Conservation (phyloP, 2,888 invertebrate genomes). For the Margaritifera margaritifera region DNA sequence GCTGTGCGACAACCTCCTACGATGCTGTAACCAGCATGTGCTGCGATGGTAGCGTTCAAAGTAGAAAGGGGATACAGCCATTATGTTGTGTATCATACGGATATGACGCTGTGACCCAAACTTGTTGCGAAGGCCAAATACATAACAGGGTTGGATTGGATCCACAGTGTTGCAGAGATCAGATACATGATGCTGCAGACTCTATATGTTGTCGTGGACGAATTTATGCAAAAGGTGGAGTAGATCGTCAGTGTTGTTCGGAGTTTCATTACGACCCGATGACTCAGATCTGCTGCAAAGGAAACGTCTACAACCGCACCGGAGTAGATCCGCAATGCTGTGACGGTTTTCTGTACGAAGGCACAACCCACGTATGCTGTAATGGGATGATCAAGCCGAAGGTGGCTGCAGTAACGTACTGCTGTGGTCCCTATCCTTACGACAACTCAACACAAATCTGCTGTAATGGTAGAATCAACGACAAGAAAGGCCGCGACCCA, state of each 20-base stretch:
- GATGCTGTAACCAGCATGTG: slow-evolving; percentile 24
- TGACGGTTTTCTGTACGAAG: slow-evolving; percentile 23
- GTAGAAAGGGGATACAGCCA: slow-evolving; percentile 21
- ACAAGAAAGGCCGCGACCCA: slow-evolving; percentile 7
- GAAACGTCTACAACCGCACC: slow-evolving; percentile 19
- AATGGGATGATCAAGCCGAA: slow-evolving; percentile 28
- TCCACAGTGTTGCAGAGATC: slow-evolving; percentile 27
- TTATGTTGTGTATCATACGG: slow-evolving; percentile 26
- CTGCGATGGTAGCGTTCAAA: slow-evolving; percentile 23
- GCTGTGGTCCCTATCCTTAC: slow-evolving; percentile 28
- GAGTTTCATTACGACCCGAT: slow-evolving; percentile 21
- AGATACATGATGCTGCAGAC: slow-evolving; percentile 21
- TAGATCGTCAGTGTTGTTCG: slow-evolving; percentile 28
- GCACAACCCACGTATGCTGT: slow-evolving; percentile 24
- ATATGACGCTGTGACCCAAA: slow-evolving; percentile 26
- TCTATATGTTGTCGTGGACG: slow-evolving; percentile 26
- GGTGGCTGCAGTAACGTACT: slow-evolving; percentile 18
- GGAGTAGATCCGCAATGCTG: slow-evolving; percentile 23
- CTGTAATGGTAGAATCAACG: slow-evolving; percentile 23
- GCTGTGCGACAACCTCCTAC: slow-evolving; percentile 23
- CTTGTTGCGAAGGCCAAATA: slow-evolving; percentile 22
- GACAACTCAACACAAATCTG: slow-evolving; percentile 19
- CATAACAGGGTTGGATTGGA: slow-evolving; percentile 14
- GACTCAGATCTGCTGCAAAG: slow-evolving; percentile 18
- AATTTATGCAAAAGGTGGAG: slow-evolving; percentile 16